Percentiles rank a stretch among this genome's conserved stretches.
phyloP scores from a whole-genome alignment of 1,140 invertebrate species.

The Drosophila guanche region DNA sequence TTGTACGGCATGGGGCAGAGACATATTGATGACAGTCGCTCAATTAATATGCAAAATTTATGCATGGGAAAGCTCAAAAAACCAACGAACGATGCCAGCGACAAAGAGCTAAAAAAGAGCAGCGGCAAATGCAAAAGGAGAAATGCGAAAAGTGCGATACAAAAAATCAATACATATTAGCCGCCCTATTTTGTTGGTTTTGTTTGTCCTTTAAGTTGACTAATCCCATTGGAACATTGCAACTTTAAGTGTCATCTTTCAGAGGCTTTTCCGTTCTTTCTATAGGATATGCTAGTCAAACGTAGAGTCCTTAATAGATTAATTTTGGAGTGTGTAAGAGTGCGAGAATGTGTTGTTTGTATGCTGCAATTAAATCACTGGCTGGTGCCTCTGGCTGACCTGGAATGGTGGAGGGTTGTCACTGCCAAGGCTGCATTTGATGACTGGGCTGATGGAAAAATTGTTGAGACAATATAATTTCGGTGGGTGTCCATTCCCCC shows the following conservation, averaged over 20 bases:
- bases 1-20: conserved; percentile 4
- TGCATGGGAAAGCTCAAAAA: conserved; percentile 80
- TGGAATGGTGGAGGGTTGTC: conserved; percentile 32
- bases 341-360: conserved; percentile 63
- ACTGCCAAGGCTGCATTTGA: conserved; percentile 59
- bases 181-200: conserved; percentile 17
- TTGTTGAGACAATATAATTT: conserved; percentile 65
- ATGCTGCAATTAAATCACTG: conserved; percentile 73
- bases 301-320: conserved; percentile 2
- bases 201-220: conserved; percentile 9
- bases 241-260: no score
- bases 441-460: conserved; percentile 73
- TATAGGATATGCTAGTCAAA: neutral
- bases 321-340: conserved; percentile 12
- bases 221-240: conserved; percentile 31
- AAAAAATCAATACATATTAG: conserved; percentile 77
- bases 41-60: conserved; percentile 82
- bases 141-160: conserved; percentile 27
- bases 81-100: conserved; percentile 49
- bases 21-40: conserved; percentile 62
- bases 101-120: conserved; percentile 45
- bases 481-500: no score
- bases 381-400: conserved; percentile 14
- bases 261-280: no score
- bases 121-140: conserved; percentile 6